Base-by-base conservation (phyloP, 2,888 invertebrate species). In the Aromia moschata region DNA sequence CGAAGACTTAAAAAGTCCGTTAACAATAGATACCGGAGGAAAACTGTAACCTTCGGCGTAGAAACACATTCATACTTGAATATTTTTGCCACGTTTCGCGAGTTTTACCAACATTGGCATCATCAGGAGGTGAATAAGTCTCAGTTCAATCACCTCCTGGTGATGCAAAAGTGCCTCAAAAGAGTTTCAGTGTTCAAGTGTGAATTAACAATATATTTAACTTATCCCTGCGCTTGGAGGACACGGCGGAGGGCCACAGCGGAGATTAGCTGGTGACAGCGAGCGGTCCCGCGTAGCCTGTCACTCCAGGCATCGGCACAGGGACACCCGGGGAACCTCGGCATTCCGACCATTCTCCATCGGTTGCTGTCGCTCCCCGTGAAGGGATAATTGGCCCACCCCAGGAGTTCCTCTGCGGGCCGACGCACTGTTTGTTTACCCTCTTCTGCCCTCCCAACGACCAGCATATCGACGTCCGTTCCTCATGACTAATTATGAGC, bases 371-470 rank as follows among this genome's bases (percentile, higher is more conserved):
- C 79, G 79, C 78, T 80, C 79, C 81, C 81, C 79, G 76, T 77
- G 80, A 79, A 75, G 79, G 79, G 78, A 80, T 82, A 82, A 82
- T 82, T 82, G 82, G 82, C 80, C 81, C 82, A 82, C 82, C 82
- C 80, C 80, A 72, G 80, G 81, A 76, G 82, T 78, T 75, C 79
- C 74, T 66, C 68, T 67, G 58, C 66, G 62, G 62, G 65, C 67
- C 70, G 70, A 70, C 70, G 75, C 75, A 75, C 75, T 79, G 78
- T 80, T 79, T 79, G 78, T 77, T 79, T 79, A 74, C 62, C 69
- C 68, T 68, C 67, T 5, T 33, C 63, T 56, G 65, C 58, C 53
- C 18, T 49, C 15, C 33, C 14, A 10, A 18, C 14, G 1, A 4
- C 11, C 25, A 4, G 15, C 52, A n/a, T 40, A 55, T 55, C 37